Base-by-base conservation (phyloP, 2,888 invertebrate species). In the Saturnia japonica region DNA sequence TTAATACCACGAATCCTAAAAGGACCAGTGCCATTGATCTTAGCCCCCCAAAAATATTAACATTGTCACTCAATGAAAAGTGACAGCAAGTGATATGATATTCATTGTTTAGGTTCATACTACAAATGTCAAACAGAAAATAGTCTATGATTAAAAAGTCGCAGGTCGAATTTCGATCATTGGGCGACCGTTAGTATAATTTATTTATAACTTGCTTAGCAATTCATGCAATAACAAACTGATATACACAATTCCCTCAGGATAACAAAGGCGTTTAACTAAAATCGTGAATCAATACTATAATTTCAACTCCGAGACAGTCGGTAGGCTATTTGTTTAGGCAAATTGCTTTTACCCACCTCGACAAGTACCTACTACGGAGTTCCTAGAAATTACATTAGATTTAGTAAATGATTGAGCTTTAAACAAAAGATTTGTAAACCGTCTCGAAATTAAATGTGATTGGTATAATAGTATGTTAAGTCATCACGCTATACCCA, bases 271-370 rank as follows among this genome's bases (percentile, higher is more conserved):
- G 57, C 4, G 14, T 60, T 25, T 25, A 57, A 1, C 25, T 25
- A 14, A 12, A 57, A 12, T n/a, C 22, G 1, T 28, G 14, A 28
- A 60, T 60, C 57, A 60, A 60, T 60, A 60, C 0, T 28, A 60
- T 28, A 60, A 25, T 14, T 60, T 14, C 57, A 25, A 11, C 14
- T 14, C 16, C 28, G 57, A 60, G 28, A 60, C 28, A 60, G 57
- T 28, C 57, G 12, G 28, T 60, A 40, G 40, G n/a, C 66, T 77
- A 75, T 77, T 77, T 77, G 76, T 70, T 42, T 62, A 74, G 70
- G 74, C 67, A 75, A 77, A 78, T 77, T 75, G 77, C 70, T 74
- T 74, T 70, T 71, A 72, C 74, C 73, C 74, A 73, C 69, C 72
- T 70, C 67, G 16, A 68, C 71, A 69, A 72, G 68, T 64, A 69